phyloP scores from a whole-genome alignment of 1,140 invertebrate species.

The Drosophila insularis region DNA sequence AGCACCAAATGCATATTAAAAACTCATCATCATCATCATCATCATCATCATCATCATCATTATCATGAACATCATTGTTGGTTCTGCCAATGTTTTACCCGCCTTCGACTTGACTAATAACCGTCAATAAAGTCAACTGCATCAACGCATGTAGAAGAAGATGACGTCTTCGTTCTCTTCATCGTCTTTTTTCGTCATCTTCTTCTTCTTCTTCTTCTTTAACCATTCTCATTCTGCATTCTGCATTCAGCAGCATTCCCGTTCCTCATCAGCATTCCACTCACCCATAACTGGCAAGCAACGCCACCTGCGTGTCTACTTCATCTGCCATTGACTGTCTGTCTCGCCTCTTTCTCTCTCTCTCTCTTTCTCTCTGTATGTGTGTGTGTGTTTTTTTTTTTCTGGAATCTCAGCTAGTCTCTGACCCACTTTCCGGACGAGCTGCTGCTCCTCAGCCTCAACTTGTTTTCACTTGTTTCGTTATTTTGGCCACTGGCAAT shows the following conservation, averaged over 20 bases:
- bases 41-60: constrained; percentile 44
- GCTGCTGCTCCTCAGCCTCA: constrained; percentile 50
- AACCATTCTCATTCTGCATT: constrained; percentile 28
- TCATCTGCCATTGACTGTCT: constrained; percentile 13
- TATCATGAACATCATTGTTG: too few relatives aligned
- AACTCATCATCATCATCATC: constrained; percentile 74
- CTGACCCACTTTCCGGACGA: constrained; percentile 70
- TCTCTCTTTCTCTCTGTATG: constrained; percentile 14
- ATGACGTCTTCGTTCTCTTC: constrained; percentile 43
- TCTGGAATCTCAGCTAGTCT: constrained; percentile 54
- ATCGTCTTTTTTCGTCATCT: constrained; percentile 25
- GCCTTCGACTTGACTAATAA: constrained; percentile 80
- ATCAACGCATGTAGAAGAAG: constrained; percentile 46
- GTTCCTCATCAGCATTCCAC: constrained; percentile 48
- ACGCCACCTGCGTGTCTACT: constrained; percentile 68
- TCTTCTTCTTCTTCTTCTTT: constrained; percentile 34
- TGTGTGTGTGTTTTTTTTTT: constrained; percentile 5
- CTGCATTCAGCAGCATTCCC: constrained; percentile 15
- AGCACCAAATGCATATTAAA: constrained; percentile 78
- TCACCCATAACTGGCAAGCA: constrained; percentile 48
- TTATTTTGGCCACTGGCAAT: constrained; percentile 56
- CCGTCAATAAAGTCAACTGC: constrained; percentile 76
- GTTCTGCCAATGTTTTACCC: constrained; percentile 55
- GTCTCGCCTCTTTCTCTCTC: constrained; percentile 5
- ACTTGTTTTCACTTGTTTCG: constrained; percentile 80